Evolutionary conservation across 2,797 vertebrate genomes (phyloP).

Genomic region (Borostomias antarcticus): DNA sequence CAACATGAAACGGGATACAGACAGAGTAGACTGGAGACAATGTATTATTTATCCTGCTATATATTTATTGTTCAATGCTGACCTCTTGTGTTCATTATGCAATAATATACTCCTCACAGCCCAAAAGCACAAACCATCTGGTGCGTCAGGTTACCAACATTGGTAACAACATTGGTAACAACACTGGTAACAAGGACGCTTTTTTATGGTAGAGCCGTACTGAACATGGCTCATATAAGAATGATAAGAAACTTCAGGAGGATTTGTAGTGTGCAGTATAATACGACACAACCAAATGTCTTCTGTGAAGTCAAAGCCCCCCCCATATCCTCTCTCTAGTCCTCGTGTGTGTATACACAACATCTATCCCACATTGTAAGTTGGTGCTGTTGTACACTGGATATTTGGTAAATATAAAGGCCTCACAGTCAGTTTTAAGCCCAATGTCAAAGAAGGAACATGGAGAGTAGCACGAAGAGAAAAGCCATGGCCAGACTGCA

Average conservation of each 20-base stretch:
- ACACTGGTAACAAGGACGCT: no score
- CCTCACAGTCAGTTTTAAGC: conserved; percentile 23
- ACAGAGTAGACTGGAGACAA: background rate
- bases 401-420: conserved; percentile 73
- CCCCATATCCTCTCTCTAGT: background rate
- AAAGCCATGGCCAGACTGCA: conserved; percentile 76
- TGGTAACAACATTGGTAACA: no score
- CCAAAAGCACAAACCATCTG: background rate
- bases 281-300: background rate
- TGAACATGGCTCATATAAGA: no score
- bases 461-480: conserved; percentile 68
- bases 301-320: background rate
- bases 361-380: conserved; percentile 54
- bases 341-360: conserved; percentile 69
- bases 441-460: conserved; percentile 48
- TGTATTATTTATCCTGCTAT: background rate
- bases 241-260: background rate
- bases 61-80: conserved; percentile 12
- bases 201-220: background rate
- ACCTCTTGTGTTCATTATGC: conserved; percentile 6
- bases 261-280: background rate
- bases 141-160: no score
- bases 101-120: no score
- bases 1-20: no score
- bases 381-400: conserved; percentile 35